Percentiles rank a stretch among this genome's conserved stretches.
Conservation (phyloP, 2,797 vertebrate species). For the Hypotaenidia okinawae region DNA sequence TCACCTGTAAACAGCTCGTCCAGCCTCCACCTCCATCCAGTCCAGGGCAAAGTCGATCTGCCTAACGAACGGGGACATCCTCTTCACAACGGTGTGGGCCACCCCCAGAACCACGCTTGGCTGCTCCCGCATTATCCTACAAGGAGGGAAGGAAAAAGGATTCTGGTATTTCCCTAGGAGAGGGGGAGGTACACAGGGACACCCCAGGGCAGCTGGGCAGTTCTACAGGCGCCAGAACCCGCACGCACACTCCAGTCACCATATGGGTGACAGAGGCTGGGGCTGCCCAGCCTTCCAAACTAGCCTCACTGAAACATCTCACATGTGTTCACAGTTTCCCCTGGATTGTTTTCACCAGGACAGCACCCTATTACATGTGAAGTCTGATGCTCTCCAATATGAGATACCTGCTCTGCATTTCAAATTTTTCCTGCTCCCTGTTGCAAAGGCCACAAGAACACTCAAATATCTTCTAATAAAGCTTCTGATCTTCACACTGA, state of each 20-base stretch:
- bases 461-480: neutral
- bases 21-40: constrained; percentile 97
- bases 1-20: constrained; percentile 91
- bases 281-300: neutral
- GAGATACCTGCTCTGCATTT: neutral
- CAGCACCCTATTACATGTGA: neutral
- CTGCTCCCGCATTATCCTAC: constrained; percentile 92
- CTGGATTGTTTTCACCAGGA: neutral
- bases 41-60: constrained; percentile 96
- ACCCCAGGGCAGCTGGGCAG: neutral
- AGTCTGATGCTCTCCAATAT: neutral
- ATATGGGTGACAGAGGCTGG: fast-evolving
- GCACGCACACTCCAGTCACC: no score
- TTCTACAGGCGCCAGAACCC: fast-evolving
- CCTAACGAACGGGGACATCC: constrained; percentile 91
- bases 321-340: fast-evolving
- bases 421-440: neutral
- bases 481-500: neutral
- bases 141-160: no score
- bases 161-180: fast-evolving
- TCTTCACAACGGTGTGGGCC: constrained; percentile 90
- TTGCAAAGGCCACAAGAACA: neutral
- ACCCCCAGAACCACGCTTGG: constrained; percentile 88
- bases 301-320: neutral
- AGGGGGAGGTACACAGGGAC: neutral